These are phyloP conservation scores for Bubo bubo DNA, from an alignment of 2,113 vertebrate species.

Conservation along the genomic window DNA sequence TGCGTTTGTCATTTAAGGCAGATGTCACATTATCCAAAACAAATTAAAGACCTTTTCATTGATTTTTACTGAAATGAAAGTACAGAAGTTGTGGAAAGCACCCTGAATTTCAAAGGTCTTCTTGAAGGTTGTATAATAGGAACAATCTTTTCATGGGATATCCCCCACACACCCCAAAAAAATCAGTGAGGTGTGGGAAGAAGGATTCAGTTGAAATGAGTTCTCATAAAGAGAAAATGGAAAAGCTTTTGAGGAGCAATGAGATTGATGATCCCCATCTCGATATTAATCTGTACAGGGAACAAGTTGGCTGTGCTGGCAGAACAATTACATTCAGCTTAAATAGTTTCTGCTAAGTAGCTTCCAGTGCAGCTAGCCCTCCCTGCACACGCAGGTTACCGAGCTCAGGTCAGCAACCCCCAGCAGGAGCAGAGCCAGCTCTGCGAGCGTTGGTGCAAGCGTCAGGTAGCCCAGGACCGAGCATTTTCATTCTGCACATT, in stretches of 20 bases:
- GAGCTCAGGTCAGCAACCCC: not conserved
- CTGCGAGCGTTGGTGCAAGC: accelerated
- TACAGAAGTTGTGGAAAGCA: not conserved
- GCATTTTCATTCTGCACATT: not conserved
- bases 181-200: not conserved
- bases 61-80: not conserved
- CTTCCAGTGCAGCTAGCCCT: not conserved
- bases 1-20: not conserved
- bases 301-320: accelerated
- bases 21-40: not conserved
- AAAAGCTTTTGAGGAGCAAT: not conserved
- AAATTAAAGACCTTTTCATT: not conserved
- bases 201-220: not conserved
- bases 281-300: not conserved
- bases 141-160: not conserved
- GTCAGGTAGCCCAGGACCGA: accelerated
- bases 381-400: accelerated
- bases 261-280: not conserved
- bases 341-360: not conserved
- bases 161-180: accelerated
- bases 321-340: not conserved
- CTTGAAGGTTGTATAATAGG: not conserved
- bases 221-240: not conserved
- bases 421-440: not conserved
- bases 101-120: not conserved